These are phyloP conservation scores for Alectoris magna DNA, from an alignment of 2,797 vertebrate species.

Conservation along the genomic window DNA sequence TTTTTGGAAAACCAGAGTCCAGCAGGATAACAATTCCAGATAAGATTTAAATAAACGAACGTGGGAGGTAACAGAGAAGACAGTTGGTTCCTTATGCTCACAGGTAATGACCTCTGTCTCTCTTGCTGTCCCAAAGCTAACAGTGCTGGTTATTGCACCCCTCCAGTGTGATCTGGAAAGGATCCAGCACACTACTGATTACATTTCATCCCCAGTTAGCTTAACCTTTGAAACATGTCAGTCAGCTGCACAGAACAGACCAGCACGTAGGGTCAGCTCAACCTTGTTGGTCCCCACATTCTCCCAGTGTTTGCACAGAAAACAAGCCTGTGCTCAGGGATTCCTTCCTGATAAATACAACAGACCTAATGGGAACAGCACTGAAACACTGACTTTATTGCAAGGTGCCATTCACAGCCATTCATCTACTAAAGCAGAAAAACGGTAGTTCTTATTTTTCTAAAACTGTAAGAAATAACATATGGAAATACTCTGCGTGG, in stretches of 20 bases:
- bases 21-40: conserved; percentile 40
- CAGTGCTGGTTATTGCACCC: conserved; percentile 56
- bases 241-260: conserved; percentile 68
- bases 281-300: conserved; percentile 65
- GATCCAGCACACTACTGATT: conserved; percentile 69
- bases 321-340: conserved; percentile 36
- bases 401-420: neutral
- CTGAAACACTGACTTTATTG: neutral
- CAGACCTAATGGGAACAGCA: neutral
- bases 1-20: neutral
- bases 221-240: conserved; percentile 82
- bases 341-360: conserved; percentile 45
- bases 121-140: conserved; percentile 65
- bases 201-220: conserved; percentile 76
- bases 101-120: conserved; percentile 69
- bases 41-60: conserved; percentile 57
- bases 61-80: conserved; percentile 52
- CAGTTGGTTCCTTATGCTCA: conserved; percentile 56
- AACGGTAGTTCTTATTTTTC: neutral
- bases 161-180: conserved; percentile 69
- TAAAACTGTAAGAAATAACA: neutral
- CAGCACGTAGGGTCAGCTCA: conserved; percentile 72
- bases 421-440: neutral
- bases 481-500: neutral
- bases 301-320: conserved; percentile 69